phyloP scores from a whole-genome alignment of 2,888 invertebrate species.

The Lasioglossum oenotherae region DNA sequence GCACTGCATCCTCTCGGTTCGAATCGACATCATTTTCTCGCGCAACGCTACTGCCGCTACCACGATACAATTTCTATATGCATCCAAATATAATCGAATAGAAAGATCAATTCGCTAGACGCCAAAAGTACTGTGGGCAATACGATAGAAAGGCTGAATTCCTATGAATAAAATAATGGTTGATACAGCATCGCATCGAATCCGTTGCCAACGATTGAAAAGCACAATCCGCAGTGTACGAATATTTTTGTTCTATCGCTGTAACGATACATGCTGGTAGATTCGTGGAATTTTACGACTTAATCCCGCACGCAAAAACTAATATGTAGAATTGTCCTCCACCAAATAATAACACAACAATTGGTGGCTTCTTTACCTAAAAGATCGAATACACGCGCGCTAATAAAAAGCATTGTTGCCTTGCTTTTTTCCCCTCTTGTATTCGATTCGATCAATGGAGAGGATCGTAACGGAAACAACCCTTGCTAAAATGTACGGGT shows the following conservation, averaged over 20 bases:
- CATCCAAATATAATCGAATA: background rate
- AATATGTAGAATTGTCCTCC: slow-evolving; percentile 71
- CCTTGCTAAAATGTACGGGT: background rate
- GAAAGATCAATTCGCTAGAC: background rate
- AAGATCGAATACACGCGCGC: slow-evolving; percentile 41
- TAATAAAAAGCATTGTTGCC: slow-evolving; percentile 30
- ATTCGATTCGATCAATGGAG: background rate
- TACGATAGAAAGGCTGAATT: background rate
- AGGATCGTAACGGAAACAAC: slow-evolving; percentile 9
- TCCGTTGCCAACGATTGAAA: background rate
- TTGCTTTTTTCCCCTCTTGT: background rate
- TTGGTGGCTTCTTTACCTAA: slow-evolving; percentile 43
- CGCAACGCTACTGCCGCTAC: background rate
- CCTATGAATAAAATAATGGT: background rate
- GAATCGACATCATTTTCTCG: background rate
- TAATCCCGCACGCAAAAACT: slow-evolving; percentile 48
- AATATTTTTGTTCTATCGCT: background rate
- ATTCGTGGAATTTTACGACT: slow-evolving; percentile 51
- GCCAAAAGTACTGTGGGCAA: background rate
- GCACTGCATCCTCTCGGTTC: background rate
- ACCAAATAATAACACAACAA: slow-evolving; percentile 62
- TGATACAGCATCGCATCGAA: background rate
- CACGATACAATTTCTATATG: background rate
- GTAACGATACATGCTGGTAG: slow-evolving; percentile 39
- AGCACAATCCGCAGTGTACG: background rate